Percentiles rank a stretch among this genome's conserved stretches.
These are phyloP conservation scores for Muscicapa comitata DNA, from an alignment of 2,797 vertebrate species.

Conservation along the genomic window DNA sequence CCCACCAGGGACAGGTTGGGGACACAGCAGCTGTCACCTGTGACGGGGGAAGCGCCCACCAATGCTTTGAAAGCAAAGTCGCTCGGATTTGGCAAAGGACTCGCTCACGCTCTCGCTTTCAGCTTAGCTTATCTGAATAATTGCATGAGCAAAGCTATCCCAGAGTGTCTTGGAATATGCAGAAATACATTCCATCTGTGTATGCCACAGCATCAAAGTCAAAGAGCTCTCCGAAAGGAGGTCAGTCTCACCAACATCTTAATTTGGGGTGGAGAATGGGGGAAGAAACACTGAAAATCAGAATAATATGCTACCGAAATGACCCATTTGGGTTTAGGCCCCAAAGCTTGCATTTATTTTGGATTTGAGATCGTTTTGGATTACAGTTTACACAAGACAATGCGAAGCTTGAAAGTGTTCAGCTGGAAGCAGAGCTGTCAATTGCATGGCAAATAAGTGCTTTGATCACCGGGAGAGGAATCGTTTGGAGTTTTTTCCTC, in stretches of 20 bases:
- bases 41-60: rapidly evolving
- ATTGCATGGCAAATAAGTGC: background rate
- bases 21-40: background rate
- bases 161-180: conserved; percentile 60
- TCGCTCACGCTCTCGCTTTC: background rate
- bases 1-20: background rate
- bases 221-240: conserved; percentile 10
- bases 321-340: background rate
- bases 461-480: conserved; percentile 31
- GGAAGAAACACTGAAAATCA: background rate
- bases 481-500: background rate
- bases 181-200: conserved; percentile 58
- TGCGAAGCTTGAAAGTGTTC: conserved; percentile 12
- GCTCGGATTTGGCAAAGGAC: background rate
- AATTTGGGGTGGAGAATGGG: background rate
- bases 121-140: conserved; percentile 59
- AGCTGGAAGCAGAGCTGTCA: conserved; percentile 59
- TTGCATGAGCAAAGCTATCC: conserved; percentile 30
- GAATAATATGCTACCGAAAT: background rate
- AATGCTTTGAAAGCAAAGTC: background rate
- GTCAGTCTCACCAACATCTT: background rate
- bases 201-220: conserved; percentile 20
- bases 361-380: background rate
- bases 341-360: background rate
- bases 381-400: conserved; percentile 23